phyloP scores from a whole-genome alignment of 2,797 vertebrate species.

The Chloroceryle inda region DNA sequence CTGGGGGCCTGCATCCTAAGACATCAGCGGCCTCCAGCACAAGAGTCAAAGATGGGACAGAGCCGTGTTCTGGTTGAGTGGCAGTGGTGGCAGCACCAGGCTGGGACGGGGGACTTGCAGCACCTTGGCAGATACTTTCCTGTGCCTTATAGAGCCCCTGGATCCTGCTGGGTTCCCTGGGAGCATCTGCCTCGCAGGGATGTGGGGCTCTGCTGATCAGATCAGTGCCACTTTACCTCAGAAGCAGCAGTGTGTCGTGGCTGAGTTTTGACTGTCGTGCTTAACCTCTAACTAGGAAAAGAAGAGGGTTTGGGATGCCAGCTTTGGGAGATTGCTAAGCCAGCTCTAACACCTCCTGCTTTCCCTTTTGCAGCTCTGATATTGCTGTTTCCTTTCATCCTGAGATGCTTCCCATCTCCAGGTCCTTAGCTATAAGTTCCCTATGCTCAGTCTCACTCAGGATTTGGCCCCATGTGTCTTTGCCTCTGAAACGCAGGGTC shows the following conservation, averaged over 20 bases:
- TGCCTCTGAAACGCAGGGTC: rapidly evolving
- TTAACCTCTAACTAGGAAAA: neutral
- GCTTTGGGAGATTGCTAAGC: neutral
- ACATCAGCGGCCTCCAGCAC: neutral
- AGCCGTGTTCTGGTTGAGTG: rapidly evolving
- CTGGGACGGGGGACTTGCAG: neutral
- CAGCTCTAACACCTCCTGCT: neutral
- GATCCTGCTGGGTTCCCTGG: neutral
- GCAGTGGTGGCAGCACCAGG: rapidly evolving
- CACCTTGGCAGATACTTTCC: neutral
- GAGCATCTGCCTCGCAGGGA: neutral
- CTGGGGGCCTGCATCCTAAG: rapidly evolving
- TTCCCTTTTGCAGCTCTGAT: neutral
- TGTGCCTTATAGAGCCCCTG: rapidly evolving
- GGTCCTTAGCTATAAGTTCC: rapidly evolving
- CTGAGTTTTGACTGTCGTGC: neutral
- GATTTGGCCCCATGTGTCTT: neutral
- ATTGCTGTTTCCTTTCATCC: neutral
- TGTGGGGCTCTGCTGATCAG: neutral
- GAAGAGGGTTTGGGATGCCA: neutral
- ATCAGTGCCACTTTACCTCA: neutral
- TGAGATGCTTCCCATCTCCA: rapidly evolving
- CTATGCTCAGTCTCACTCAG: rapidly evolving
- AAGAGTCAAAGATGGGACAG: rapidly evolving
- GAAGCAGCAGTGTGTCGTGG: neutral